Base-by-base conservation (phyloP, 2,797 vertebrate genomes). In the Enteromius anoplus region DNA sequence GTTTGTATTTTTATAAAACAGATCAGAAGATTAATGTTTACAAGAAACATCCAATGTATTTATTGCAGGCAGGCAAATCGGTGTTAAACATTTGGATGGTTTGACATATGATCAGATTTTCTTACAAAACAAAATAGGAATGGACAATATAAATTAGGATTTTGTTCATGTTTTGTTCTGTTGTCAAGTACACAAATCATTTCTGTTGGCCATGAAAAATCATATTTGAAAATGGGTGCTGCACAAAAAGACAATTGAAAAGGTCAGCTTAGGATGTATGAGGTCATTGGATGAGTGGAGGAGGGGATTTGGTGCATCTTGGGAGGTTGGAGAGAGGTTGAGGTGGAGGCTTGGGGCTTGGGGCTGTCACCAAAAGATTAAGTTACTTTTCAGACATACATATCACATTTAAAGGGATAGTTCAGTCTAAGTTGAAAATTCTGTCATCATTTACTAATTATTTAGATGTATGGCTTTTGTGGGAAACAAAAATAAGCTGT, bases 251-350 rank as follows among this genome's bases (percentile, higher is more conserved):
- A 71, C 17, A 47, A 26, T 12, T 75, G 58, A 49, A 79, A 62
- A 69, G 80, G 51, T 81, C 73, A 83, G 4, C 7, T 7, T 17
- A 53, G n/a, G 77, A 84, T 68, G 73, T 66, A 65, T 19, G 75
- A 66, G 51, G 73, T 82, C 75, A 79, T 8, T 58, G 53, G 45
- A 60, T 5, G 34, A 70, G 68, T 45, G 69, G 73, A 70, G 77
- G 60, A 83, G 80, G 77, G 53, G 84, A 70, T 45, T 40, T 68
- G 32, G 14, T 49, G 19, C 73, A 77, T 53, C 9, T 47, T 62
- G 65, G 51, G 75, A 45, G 81, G 73, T 77, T 70, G 40, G 26
- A 23, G 1, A 42, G 34, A 15, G 42, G 26, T 72, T 58, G 15
- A 78, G 55, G 45, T 65, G 69, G 75, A 64, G 53, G 47, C n/a